These are phyloP conservation scores for Lepilemur septentrionalis DNA, from an alignment of 2,797 vertebrate genomes.

Conservation along the genomic window DNA sequence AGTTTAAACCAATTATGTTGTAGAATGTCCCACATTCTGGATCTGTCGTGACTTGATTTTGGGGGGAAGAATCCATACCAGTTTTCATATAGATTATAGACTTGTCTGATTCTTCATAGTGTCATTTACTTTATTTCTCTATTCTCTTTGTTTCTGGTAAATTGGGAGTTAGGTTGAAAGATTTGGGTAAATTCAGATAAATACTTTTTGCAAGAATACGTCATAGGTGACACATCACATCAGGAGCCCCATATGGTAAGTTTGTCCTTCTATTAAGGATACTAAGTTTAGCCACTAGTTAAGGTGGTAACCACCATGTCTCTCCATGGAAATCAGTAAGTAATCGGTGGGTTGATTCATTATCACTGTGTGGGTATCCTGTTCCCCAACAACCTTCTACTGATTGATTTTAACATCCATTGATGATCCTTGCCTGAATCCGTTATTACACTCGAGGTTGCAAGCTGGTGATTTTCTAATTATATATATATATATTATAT, in stretches of 20 bases:
- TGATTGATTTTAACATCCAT: neutral
- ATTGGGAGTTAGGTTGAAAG: neutral
- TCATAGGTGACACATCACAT: neutral
- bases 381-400: neutral
- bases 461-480: neutral
- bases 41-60: neutral
- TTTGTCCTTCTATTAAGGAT: neutral
- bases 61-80: neutral
- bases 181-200: neutral
- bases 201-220: neutral
- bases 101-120: neutral
- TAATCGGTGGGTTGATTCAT: neutral
- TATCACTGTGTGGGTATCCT: neutral
- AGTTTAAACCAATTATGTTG: neutral
- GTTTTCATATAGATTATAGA: neutral
- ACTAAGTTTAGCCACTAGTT: neutral
- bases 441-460: neutral
- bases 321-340: neutral
- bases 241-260: neutral
- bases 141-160: neutral
- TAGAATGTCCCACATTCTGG: neutral
- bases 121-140: slow-evolving; percentile 10
- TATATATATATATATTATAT: neutral
- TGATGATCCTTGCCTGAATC: neutral
- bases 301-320: neutral